Percentiles rank a stretch among this genome's conserved stretches.
Evolutionary conservation across 1,140 invertebrate species (phyloP).

Genomic region (Drosophila pandora): DNA sequence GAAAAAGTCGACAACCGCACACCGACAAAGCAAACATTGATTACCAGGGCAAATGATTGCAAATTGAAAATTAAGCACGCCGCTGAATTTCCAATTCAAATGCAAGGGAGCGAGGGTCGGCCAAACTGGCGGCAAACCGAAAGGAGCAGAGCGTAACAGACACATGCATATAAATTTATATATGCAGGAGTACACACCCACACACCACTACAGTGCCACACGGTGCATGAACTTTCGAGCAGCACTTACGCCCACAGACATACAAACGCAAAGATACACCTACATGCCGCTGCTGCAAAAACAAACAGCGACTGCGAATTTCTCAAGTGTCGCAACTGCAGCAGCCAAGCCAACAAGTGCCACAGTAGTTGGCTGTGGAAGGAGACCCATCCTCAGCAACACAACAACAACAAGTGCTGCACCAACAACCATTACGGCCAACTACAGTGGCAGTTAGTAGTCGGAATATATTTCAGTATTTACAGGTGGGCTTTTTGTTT

Average conservation of each 20-base stretch:
- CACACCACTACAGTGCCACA: slow-evolving; percentile 31
- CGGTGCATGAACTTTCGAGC: slow-evolving; percentile 81
- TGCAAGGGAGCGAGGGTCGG: slow-evolving; percentile 30
- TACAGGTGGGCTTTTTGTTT: background rate
- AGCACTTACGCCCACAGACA: slow-evolving; percentile 66
- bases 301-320: slow-evolving; percentile 72
- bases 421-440: slow-evolving; percentile 29
- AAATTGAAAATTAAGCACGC: slow-evolving; percentile 78
- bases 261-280: slow-evolving; percentile 35
- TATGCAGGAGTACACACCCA: slow-evolving; percentile 12
- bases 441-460: slow-evolving; percentile 46
- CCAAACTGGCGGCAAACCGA: slow-evolving; percentile 43
- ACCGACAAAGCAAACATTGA: slow-evolving; percentile 59
- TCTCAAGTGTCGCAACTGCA: slow-evolving; percentile 71
- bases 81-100: slow-evolving; percentile 78
- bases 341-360: slow-evolving; percentile 73
- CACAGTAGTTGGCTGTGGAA: slow-evolving; percentile 47
- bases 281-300: slow-evolving; percentile 56
- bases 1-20: slow-evolving; percentile 44
- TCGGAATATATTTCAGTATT: background rate
- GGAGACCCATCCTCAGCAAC: slow-evolving; percentile 43
- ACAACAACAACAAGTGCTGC: slow-evolving; percentile 18
- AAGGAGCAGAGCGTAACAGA: slow-evolving; percentile 56
- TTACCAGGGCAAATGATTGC: slow-evolving; percentile 72
- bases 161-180: slow-evolving; percentile 65